Evolutionary conservation across 2,888 invertebrate species (phyloP).

Genomic region (Diarsia rubi): DNA sequence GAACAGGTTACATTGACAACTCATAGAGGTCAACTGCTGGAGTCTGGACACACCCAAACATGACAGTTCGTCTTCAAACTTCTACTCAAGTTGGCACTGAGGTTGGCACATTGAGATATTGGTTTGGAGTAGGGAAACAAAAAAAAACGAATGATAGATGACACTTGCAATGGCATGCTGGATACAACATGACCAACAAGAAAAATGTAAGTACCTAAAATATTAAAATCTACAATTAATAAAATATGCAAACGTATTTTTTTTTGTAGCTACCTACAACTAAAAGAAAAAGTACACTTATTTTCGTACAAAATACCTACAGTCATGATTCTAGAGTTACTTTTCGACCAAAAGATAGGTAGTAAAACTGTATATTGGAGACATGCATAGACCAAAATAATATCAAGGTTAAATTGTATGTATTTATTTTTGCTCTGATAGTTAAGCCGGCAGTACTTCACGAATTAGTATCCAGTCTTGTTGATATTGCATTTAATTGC

Average conservation of each 20-base stretch:
- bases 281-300: not conserved
- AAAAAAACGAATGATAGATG: not conserved
- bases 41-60: not conserved
- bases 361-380: not conserved
- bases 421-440: conserved; percentile 23
- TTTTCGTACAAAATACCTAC: not conserved
- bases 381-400: conserved; percentile 11
- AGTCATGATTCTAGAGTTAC: not conserved
- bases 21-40: no score
- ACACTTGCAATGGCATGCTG: not conserved
- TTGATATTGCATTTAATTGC: not conserved
- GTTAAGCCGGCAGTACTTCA: not conserved
- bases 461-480: not conserved
- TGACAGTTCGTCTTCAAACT: not conserved
- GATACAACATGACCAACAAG: not conserved
- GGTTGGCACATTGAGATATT: no score
- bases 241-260: not conserved
- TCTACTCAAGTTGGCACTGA: no score
- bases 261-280: not conserved
- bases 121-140: not conserved
- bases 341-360: not conserved
- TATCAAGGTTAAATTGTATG: conserved; percentile 25
- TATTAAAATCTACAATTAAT: not conserved
- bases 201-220: not conserved
- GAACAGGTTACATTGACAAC: no score